Evolutionary conservation across 2,113 vertebrate genomes (phyloP), one percentile per base, ranked within the genome.

Genomic region (Benitochromis conjunctus): DNA sequence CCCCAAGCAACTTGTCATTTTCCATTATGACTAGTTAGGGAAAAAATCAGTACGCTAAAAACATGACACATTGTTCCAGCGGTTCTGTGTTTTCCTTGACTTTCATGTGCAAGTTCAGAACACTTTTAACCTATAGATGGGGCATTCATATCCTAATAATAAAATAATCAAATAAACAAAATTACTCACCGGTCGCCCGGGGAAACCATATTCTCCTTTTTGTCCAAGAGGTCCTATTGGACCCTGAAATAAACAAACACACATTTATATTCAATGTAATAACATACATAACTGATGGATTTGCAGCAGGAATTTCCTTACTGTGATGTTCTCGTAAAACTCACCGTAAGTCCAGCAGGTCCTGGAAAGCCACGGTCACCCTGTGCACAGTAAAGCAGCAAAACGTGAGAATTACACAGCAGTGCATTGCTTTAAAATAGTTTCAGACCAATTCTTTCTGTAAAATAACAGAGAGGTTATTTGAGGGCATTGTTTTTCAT

Each of bases 171-270:
- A 21, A 6, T 2, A 34, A 7, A 5, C 19, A n/a, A 41, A 56
- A 6, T 1, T 92, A 97, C 98, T 93, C 94, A 99, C 98, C 21
- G 97, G 94, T 51, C 98, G 96, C 82, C 98, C 98, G 0, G 98
- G 98, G 66, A 99, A 95, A 51, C 98, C 98, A 81, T 98, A 97
- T 87, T 98, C 98, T 96, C 98, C 98, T 96, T 98, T 99, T 76
- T 94, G 95, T 91, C 98, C 98, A 9, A 87, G 9, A 38, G 96
- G 96, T 95, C 98, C 98, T 78, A 91, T 91, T 81, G 97, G 97
- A 16, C 98, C 98, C 98, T 99, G 84, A 80, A 80, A 94, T 36
- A 71, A 31, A 79, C 7, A 81, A 54, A 24, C 13, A 48, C 26
- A 85, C 48, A 81, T 21, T 53, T 36, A 60, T 21, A 18, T 5